Base-by-base conservation (phyloP, 1,140 invertebrate genomes). In the Leptestheria dahalacensis region DNA sequence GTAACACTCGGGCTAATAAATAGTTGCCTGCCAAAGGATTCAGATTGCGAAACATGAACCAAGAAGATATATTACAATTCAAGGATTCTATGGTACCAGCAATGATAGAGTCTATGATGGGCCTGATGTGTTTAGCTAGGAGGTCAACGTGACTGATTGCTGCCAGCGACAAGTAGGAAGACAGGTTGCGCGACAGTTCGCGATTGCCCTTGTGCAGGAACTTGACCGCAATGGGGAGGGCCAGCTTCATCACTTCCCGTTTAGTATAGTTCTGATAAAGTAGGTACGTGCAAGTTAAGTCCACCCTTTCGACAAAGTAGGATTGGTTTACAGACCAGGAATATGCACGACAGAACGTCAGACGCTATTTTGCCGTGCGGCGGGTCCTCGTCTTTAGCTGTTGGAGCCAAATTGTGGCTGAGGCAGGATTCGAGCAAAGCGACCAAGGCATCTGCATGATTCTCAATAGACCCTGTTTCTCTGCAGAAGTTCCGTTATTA, bases 301-400 rank as follows among this genome's bases (percentile, higher is more conserved):
- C n/a, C n/a, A n/a, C n/a, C n/a, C n/a, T n/a, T n/a, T n/a, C n/a
- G n/a, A n/a, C n/a, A n/a, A n/a, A n/a, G n/a, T n/a, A n/a, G n/a
- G n/a, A n/a, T n/a, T n/a, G n/a, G n/a, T n/a, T n/a, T n/a, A n/a
- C n/a, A 78, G 75, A 94, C 90, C 75, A 92, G 75, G 74, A 96
- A 94, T 70, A 96, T 84, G 74, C 89, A 92, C 54, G 89, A 91
- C 65, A 95, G 85, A 53, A 95, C 81, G 76, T 95, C 92, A 50
- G 87, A 88, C 6, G 89, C 89, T 67, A 96, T 94, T 77, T 95
- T 95, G 20, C 90, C 89, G 79, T 95, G 91, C 4, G 91, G 90
- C 11, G 91, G 88, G 74, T 94, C 90, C 68, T 88, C 84, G 74
- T 89, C 85, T 49, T 77, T 73, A 48, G 76, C 71, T n/a, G 82